Conservation (phyloP, 2,113 vertebrate genomes). For the Taurulus bubalis region DNA sequence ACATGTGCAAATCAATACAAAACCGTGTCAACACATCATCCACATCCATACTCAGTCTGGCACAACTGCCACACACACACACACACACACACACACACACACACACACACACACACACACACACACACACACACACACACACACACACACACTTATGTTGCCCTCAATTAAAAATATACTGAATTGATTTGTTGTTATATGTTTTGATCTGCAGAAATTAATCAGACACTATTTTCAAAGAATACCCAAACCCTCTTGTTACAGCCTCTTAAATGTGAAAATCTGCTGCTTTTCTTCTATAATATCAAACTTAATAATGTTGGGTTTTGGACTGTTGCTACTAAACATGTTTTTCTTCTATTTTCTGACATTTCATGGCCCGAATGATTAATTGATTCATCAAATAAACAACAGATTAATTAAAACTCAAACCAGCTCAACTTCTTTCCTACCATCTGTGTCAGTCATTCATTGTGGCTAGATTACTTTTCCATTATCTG, state of each 20-base stretch:
- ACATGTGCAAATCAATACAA: slow-evolving; percentile 41
- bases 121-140: not conserved
- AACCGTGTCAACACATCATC: slow-evolving; percentile 17
- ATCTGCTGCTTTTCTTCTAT: not conserved
- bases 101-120: not conserved
- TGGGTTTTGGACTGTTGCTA: not conserved
- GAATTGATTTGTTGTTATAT: not conserved
- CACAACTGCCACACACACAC: too few species aligned
- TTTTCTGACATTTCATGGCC: not conserved
- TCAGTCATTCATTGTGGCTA: slow-evolving; percentile 18
- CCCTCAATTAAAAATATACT: not conserved
- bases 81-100: not conserved
- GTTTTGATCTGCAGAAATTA: not conserved
- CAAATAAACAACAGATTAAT: not conserved
- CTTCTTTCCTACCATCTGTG: not conserved
- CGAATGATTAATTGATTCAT: not conserved
- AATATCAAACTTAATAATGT: not conserved
- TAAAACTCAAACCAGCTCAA: not conserved
- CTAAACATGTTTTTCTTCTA: not conserved
- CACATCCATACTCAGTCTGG: too few species aligned
- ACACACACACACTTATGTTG: not conserved
- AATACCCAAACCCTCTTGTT: not conserved
- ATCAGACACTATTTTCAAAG: not conserved
- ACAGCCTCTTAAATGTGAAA: not conserved
- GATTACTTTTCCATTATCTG: slow-evolving; percentile 19